These are phyloP conservation scores for Psittacula echo DNA, from an alignment of 2,797 vertebrate species.

Conservation along the genomic window DNA sequence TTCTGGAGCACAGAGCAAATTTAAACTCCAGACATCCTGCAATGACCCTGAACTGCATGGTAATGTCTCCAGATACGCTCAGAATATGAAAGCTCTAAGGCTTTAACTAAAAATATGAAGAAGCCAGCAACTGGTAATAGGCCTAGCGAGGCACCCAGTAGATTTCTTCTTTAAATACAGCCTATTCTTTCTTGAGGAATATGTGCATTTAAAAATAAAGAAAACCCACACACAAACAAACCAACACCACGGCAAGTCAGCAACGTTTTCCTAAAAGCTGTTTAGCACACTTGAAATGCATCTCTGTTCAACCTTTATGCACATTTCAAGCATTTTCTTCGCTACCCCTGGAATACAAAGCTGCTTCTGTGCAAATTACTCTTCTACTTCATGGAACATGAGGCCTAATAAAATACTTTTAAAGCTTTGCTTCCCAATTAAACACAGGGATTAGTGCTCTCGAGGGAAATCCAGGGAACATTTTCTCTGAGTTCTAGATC, in stretches of 20 bases:
- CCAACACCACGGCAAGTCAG: background rate
- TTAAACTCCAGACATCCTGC: background rate
- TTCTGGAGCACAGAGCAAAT: background rate
- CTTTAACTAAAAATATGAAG: background rate
- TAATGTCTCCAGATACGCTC: background rate
- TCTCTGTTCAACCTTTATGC: background rate
- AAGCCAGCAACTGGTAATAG: background rate
- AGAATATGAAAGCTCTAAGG: background rate
- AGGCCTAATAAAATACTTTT: background rate
- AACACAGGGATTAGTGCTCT: background rate
- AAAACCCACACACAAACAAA: background rate
- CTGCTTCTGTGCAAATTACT: background rate
- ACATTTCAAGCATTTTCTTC: background rate
- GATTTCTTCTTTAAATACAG: background rate
- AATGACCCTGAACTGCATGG: background rate
- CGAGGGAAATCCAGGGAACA: background rate
- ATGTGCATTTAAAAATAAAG: background rate
- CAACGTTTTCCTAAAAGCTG: background rate
- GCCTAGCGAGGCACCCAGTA: background rate
- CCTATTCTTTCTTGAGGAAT: background rate
- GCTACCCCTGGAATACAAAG: background rate
- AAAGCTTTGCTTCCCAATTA: background rate
- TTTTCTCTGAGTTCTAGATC: slow-evolving; percentile 8
- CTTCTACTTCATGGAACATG: background rate
- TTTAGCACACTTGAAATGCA: background rate